A percentile compares a stretch with the other conserved stretches of the same genome.
These are phyloP conservation scores for Zonotrichia albicollis DNA, from an alignment of 2,797 vertebrate species.

Conservation along the genomic window DNA sequence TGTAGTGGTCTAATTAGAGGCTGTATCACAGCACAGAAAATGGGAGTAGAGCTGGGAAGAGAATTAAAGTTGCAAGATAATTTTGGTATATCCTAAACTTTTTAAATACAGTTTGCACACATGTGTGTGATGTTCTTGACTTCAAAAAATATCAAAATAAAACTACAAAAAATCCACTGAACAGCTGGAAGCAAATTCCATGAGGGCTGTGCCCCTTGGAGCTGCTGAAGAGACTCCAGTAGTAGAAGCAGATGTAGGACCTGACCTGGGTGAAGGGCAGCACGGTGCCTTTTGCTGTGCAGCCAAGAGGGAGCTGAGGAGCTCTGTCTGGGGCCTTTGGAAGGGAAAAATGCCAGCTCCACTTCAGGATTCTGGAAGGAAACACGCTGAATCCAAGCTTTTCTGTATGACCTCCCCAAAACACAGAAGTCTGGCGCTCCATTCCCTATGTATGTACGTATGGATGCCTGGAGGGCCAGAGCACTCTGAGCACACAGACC, in stretches of 20 bases:
- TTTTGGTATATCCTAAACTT: not conserved
- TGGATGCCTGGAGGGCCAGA: not conserved
- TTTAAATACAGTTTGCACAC: not conserved
- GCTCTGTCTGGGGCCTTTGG: not conserved
- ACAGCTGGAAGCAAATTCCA: not conserved
- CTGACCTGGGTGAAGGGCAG: not conserved
- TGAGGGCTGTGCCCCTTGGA: not conserved
- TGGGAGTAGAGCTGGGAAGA: not conserved
- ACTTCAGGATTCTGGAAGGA: not conserved
- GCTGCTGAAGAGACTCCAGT: not conserved
- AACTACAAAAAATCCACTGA: not conserved
- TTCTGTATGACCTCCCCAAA: not conserved
- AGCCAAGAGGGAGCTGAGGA: not conserved
- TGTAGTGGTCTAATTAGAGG: constrained; percentile 60
- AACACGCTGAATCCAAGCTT: not conserved
- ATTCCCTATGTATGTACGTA: not conserved
- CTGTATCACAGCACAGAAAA: constrained; percentile 6
- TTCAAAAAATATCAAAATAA: not conserved
- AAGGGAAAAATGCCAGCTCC: not conserved
- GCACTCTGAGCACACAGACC: not conserved
- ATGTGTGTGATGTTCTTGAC: not conserved
- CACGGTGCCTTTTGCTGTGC: not conserved
- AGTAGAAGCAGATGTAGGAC: not conserved
- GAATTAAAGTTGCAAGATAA: constrained; percentile 18
- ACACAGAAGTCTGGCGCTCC: fast-evolving